Percentiles rank a stretch among this genome's conserved stretches.
These are phyloP conservation scores for Danio rerio DNA, from an alignment of 2,113 vertebrate genomes.

Conservation along the genomic window DNA sequence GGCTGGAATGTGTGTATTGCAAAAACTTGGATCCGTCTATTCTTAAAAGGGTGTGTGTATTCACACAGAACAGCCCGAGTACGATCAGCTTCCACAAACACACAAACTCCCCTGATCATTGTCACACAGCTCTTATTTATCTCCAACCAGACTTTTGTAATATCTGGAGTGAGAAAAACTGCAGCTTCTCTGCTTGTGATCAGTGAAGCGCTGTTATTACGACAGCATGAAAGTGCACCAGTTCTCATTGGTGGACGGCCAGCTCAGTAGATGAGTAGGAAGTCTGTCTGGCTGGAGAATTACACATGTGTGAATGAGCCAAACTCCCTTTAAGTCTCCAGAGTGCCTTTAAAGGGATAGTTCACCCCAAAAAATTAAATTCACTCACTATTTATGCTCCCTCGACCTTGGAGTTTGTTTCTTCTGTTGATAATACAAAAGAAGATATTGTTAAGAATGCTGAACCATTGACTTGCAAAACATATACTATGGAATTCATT, in stretches of 20 bases:
- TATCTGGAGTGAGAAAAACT: constrained; percentile 1
- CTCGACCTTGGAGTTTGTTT: too few relatives aligned
- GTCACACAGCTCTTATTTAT: constrained; percentile 29
- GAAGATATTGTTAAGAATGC: too few relatives aligned
- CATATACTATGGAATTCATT: too few relatives aligned
- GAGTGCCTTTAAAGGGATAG: neutral
- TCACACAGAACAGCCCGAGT: neutral
- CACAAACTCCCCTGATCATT: constrained; percentile 36
- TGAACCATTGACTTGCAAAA: too few relatives aligned
- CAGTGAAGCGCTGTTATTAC: constrained; percentile 17
- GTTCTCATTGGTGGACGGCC: constrained; percentile 35
- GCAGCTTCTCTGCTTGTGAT: constrained; percentile 17
- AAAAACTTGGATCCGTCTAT: constrained; percentile 28
- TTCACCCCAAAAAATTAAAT: too few relatives aligned
- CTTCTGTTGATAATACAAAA: too few relatives aligned
- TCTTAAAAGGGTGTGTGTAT: constrained; percentile 40
- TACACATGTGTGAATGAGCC: constrained; percentile 56
- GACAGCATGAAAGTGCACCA: constrained; percentile 37
- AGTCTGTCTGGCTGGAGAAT: constrained; percentile 55
- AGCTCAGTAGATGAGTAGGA: constrained; percentile 50
- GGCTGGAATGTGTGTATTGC: constrained; percentile 20
- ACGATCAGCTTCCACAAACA: neutral
- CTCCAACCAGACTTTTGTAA: constrained; percentile 28
- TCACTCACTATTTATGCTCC: too few relatives aligned
- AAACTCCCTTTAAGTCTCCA: constrained; percentile 41